Evolutionary conservation across 2,797 vertebrate genomes (phyloP), one percentile per base, ranked within the genome.

Genomic region (Valencia hispanica): DNA sequence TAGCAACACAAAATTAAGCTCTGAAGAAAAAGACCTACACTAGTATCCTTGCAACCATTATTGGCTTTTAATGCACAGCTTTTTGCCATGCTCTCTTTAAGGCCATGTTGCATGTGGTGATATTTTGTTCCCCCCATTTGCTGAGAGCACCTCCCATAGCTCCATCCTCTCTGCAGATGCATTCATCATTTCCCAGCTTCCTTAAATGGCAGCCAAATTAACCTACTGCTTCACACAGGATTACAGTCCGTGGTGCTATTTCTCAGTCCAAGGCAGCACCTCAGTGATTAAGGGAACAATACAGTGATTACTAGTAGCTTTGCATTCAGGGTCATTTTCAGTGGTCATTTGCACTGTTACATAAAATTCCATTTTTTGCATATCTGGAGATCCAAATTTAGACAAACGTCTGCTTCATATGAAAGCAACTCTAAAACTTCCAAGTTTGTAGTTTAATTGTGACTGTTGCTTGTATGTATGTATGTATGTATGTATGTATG

Each of bases 361-460:
- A 39, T 18, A 43, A 72, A 59, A 5, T 4, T 61, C 50, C 27
- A 57, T 15, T 48, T 0, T 20, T 65, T 77, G 32, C 57, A 78
- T 78, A 74, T 81, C 68, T 45, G 22, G 71, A 84, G 80, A 73
- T 76, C 45, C 53, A 78, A 74, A 82, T 81, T 84, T 70, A 84
- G 68, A 84, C 76, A 86, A 86, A 85, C 17, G 45, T 78, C 48
- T 0, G 4, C 14, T 51, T 84, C 72, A 86, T 72, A 75, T 79
- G 45, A 74, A 84, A 82, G 68, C 70, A 61, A 70, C 71, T 55
- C 39, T 34, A 51, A 85, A 83, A 79, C 70, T n/a, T 78, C 43
- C 74, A n/a, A n/a, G n/a, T n/a, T n/a, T n/a, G n/a, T n/a, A n/a
- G n/a, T n/a, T n/a, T n/a, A n/a, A n/a, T n/a, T n/a, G n/a, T n/a